Base-by-base conservation (phyloP, 2,797 vertebrate genomes). In the Poecilia gillii region DNA sequence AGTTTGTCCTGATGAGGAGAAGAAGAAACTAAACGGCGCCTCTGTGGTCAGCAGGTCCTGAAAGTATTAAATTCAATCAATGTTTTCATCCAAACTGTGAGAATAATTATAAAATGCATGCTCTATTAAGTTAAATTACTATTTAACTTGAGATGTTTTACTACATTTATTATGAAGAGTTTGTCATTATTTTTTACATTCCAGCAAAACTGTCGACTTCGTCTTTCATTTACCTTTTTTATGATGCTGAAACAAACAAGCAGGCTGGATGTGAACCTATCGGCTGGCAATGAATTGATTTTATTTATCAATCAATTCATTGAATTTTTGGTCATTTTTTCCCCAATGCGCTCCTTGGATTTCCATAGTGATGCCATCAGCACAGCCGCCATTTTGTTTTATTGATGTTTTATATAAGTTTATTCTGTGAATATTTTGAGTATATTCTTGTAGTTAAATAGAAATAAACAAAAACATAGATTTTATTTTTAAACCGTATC, bases 41-140 rank as follows among this genome's bases (percentile, higher is more conserved):
- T 84, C 71, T 83, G 85, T 97, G 85, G 88, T 96, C 90, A 93
- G 93, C 86, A 96, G 95, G 98, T 99, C 83, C 74, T 51, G 33
- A 9, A 33, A 36, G 6, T 7, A 20, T 39, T 66, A 66, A 66
- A 41, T 68, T 70, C 36, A 70, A 9, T 64, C 23, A 33, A 0
- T 31, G 57, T 62, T 62, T 62, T 62, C 57, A 16, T 62, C 13
- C 31, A 33, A 28, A 14, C 4, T 16, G 9, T 57, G 9, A 59
- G 13, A 53, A 55, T 55, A n/a, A 55, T 55, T 55, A 55, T 51
- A n/a, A 55, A n/a, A 55, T n/a, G 9, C 5, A 12, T 12, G 9
- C 3, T 55, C 11, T 11, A 12, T 11, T n/a, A 6, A 51, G 20
- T 51, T 51, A 51, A 51, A 39, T 68, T 41, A 25, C 20, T 39